Evolutionary conservation across 2,888 invertebrate genomes (phyloP), one percentile per base, ranked within the genome.

Genomic region (Drosophila nigritarsus): DNA sequence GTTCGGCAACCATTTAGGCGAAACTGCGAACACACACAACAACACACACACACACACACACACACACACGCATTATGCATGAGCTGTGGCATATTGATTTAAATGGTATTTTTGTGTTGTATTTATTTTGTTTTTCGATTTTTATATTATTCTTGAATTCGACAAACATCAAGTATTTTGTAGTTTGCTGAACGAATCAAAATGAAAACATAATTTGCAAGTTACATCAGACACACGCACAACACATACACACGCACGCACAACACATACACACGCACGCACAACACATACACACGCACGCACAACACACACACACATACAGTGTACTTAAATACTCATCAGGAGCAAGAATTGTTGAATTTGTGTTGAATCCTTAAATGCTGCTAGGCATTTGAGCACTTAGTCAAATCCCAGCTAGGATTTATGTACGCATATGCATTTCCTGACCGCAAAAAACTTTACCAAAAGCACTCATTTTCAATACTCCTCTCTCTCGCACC

Each of bases 311-410:
- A 34, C 3, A 54, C 34, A 45, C 8, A 15, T 18, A 27, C 13
- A 40, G 7, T 48, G 56, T 34, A 51, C 49, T 64, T 73, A 61
- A 48, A 53, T 20, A 63, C 30, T 48, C 55, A 66, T 78, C 65
- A 51, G 60, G 20, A 54, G 54, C 51, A 59, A 27, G 36, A 15
- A 50, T 48, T 27, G 27, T 51, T 73, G 48, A 24, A 45, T 24
- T 45, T 15, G 15, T 45, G 24, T 24, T 11, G 50, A 13, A 34
- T 53, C 27, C 59, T 78, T 69, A 36, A 13, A 13, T 38, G 77
- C 73, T 73, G 64, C 55, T 29, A 66, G 77, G 68, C 77, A 73
- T 80, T 73, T 80, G 50, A 53, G 77, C 78, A 77, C 77, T 80
- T 78, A 73, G 68, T 60, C 60, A 80, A 77, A 80, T 77, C 81